These are phyloP conservation scores for Phrynosoma blainvillii DNA, from an alignment of 2,113 vertebrate genomes.

Conservation along the genomic window DNA sequence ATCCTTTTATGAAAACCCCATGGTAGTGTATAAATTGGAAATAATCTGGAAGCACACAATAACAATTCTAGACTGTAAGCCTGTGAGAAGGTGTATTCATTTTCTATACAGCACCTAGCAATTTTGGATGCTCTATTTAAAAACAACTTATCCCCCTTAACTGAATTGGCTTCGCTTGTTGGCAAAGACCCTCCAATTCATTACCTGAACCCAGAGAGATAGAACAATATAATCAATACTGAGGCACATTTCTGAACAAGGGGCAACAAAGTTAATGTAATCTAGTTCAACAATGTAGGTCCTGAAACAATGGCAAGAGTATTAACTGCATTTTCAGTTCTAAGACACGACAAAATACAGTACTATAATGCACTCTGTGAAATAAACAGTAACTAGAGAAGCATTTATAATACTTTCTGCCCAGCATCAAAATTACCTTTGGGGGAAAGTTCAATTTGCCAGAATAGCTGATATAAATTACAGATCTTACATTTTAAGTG, in stretches of 20 bases:
- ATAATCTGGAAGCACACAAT: no score
- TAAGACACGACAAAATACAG: no score
- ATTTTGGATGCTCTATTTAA: background rate
- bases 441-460: background rate
- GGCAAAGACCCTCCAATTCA: background rate
- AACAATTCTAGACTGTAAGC: no score
- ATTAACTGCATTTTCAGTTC: background rate
- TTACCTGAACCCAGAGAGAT: background rate
- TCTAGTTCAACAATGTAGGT: background rate
- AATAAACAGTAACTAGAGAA: no score
- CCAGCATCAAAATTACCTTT: no score
- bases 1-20: no score
- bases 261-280: background rate
- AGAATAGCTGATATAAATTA: background rate
- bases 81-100: background rate
- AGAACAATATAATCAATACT: background rate
- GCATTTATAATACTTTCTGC: no score
- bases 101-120: background rate
- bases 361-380: no score
- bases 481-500: background rate
- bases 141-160: no score
- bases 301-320: background rate
- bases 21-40: no score
- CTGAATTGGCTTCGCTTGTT: background rate
- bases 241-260: background rate